Evolutionary conservation across 2,888 invertebrate genomes (phyloP).

Genomic region (Dorcus parallelipipedus): DNA sequence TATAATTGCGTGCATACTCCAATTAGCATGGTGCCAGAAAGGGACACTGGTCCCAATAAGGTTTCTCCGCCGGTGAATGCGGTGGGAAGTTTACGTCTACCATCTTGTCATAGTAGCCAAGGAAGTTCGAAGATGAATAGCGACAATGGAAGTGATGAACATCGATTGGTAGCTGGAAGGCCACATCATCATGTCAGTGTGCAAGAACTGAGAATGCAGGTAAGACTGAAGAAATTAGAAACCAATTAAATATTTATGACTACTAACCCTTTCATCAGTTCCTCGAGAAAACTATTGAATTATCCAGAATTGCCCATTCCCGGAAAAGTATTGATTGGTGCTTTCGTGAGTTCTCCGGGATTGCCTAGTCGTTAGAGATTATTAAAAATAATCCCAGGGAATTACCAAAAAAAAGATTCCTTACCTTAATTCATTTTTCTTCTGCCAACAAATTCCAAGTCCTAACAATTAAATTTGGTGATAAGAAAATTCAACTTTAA

Average conservation of each 20-base stretch:
- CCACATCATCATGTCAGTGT: constrained; percentile 62
- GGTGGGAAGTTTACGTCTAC: constrained; percentile 38
- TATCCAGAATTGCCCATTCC: too few species aligned
- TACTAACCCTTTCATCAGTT: too few species aligned
- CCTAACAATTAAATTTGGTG: too few species aligned
- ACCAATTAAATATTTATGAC: too few species aligned
- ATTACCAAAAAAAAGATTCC: too few species aligned
- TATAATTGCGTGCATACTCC: constrained; percentile 37
- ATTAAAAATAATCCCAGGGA: too few species aligned
- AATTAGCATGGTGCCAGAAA: constrained; percentile 53
- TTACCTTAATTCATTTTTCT: constrained; percentile 14
- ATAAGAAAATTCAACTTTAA: too few species aligned
- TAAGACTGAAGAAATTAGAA: constrained; percentile 27
- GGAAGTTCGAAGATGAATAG: constrained; percentile 30
- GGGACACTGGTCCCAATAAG: constrained; percentile 52
- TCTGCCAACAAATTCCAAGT: too few species aligned
- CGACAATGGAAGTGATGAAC: constrained; percentile 33
- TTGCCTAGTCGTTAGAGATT: too few species aligned
- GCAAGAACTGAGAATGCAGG: constrained; percentile 61
- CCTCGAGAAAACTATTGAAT: too few species aligned
- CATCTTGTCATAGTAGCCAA: constrained; percentile 32
- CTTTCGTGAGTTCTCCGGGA: too few species aligned
- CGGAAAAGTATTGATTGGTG: too few species aligned
- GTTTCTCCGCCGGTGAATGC: constrained; percentile 40
- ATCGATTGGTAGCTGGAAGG: constrained; percentile 41